phyloP scores from a whole-genome alignment of 2,888 invertebrate species.

The Sminthurinus aureus region DNA sequence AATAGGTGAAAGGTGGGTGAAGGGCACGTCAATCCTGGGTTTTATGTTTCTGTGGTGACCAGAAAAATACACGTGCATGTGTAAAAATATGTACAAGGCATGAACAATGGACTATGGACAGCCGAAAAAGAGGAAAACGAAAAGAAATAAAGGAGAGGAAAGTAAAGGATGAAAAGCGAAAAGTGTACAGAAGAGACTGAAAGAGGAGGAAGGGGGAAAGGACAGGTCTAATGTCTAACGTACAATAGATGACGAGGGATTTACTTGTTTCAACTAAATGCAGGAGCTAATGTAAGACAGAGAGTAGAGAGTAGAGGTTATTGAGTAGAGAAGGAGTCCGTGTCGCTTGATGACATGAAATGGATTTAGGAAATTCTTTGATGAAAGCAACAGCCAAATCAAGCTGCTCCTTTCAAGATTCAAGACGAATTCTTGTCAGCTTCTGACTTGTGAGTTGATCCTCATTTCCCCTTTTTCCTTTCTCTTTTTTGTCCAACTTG shows the following conservation, averaged over 20 bases:
- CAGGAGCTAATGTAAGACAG: conserved; percentile 29
- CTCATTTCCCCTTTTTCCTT: not conserved
- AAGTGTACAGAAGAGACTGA: not conserved
- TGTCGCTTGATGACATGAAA: conserved; percentile 17
- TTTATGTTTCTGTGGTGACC: no score
- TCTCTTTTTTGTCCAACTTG: not conserved
- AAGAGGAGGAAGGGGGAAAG: conserved; percentile 13
- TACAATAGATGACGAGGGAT: conserved; percentile 32
- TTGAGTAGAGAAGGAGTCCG: conserved; percentile 35
- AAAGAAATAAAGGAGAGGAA: not conserved
- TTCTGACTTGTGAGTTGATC: not conserved
- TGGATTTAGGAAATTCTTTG: conserved; percentile 35
- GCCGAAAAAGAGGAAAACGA: conserved; percentile 7
- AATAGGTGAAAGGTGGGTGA: no score
- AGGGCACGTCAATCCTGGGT: no score
- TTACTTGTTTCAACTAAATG: conserved; percentile 32
- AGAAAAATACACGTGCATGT: no score
- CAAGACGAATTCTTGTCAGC: not conserved
- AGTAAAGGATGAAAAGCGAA: not conserved
- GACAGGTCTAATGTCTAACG: not conserved
- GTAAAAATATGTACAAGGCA: no score
- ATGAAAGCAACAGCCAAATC: conserved; percentile 13
- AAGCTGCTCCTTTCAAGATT: not conserved
- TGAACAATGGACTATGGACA: no score
- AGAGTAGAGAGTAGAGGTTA: no score